These are phyloP conservation scores for Limnephilus auricula DNA, from an alignment of 2,888 invertebrate species.

Conservation along the genomic window DNA sequence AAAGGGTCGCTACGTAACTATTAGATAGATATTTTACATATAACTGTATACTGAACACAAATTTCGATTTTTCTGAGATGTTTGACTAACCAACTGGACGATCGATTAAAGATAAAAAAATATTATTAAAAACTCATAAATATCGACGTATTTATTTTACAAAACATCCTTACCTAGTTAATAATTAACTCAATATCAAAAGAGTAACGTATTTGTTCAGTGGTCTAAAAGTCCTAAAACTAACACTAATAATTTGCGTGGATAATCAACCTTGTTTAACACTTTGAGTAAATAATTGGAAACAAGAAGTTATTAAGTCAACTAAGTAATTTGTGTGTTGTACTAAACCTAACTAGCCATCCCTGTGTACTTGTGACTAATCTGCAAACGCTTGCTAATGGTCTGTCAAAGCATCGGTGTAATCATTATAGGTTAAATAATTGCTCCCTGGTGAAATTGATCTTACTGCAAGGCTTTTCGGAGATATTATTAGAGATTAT, in stretches of 20 bases:
- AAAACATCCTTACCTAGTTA: too few relatives aligned
- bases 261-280: neutral
- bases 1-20: too few relatives aligned
- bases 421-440: neutral
- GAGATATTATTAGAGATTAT: neutral
- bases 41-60: too few relatives aligned
- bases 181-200: neutral
- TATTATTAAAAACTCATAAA: too few relatives aligned
- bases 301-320: neutral
- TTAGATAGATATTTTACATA: too few relatives aligned
- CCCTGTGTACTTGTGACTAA: neutral
- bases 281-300: neutral
- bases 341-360: neutral
- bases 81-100: too few relatives aligned
- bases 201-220: too few relatives aligned
- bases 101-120: too few relatives aligned
- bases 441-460: neutral
- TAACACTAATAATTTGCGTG: neutral
- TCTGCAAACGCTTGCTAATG: neutral
- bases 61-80: too few relatives aligned
- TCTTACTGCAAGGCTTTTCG: neutral
- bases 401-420: neutral
- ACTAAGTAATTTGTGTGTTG: neutral
- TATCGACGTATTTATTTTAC: too few relatives aligned
- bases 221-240: neutral